A percentile compares a stretch with the other conserved stretches of the same genome.
phyloP scores from a whole-genome alignment of 2,888 invertebrate species.

The Diploptera punctata region DNA sequence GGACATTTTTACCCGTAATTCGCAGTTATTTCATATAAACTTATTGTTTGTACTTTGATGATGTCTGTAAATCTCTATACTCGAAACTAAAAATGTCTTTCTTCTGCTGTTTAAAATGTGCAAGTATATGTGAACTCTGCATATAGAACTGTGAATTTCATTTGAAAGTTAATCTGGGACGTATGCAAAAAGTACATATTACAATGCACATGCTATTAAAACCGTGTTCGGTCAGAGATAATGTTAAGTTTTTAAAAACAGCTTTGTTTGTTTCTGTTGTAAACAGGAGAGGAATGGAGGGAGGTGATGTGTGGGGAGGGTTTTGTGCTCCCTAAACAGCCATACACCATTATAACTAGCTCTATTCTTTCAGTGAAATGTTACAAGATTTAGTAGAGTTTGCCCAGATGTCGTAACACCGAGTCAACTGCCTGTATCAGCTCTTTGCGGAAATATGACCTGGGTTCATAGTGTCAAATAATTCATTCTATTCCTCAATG shows the following conservation, averaged over 20 bases:
- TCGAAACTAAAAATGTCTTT: too few relatives aligned
- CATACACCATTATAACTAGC: conserved; percentile 37
- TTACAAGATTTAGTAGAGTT: conserved; percentile 32
- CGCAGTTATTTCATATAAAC: too few relatives aligned
- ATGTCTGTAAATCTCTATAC: too few relatives aligned
- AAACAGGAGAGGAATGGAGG: not conserved
- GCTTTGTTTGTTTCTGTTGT: not conserved
- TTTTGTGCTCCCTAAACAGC: conserved; percentile 29
- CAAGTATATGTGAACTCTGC: too few relatives aligned
- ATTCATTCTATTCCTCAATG: too few relatives aligned
- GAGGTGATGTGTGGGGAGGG: too few relatives aligned
- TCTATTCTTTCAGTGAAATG: conserved; percentile 28
- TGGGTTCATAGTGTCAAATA: too few relatives aligned
- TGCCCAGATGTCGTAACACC: conserved; percentile 19
- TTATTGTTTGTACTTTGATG: too few relatives aligned
- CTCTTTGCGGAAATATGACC: not conserved
- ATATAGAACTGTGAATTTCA: not conserved
- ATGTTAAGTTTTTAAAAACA: conserved; percentile 4
- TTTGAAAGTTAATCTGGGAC: not conserved
- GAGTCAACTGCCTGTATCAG: not conserved
- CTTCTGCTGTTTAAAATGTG: too few relatives aligned
- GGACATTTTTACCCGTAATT: too few relatives aligned
- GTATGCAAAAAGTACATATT: not conserved
- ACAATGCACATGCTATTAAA: too few relatives aligned
- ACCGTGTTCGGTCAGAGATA: not conserved